These are phyloP conservation scores for Lepidotrigona ventralis DNA, from an alignment of 1,140 invertebrate genomes.

Conservation along the genomic window DNA sequence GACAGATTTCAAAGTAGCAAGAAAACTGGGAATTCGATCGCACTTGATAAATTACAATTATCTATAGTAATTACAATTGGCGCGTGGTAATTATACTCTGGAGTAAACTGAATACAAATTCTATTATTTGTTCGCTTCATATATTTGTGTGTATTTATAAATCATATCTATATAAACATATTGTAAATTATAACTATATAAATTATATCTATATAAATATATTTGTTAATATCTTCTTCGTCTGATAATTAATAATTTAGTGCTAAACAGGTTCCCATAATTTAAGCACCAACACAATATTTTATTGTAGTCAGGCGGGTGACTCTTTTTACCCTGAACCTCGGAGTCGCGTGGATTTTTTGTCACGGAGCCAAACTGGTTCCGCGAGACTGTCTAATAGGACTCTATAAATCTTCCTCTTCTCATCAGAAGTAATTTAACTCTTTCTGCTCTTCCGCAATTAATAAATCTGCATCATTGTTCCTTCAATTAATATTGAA, in stretches of 20 bases:
- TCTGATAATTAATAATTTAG: slow-evolving; percentile 11
- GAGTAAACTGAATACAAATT: neutral
- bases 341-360: neutral
- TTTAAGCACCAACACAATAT: neutral
- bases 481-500: neutral
- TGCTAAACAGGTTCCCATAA: neutral
- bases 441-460: slow-evolving; percentile 1
- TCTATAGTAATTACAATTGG: neutral
- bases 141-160: no score
- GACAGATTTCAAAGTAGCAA: neutral
- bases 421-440: slow-evolving; percentile 13
- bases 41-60: neutral
- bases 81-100: neutral
- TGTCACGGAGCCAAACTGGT: slow-evolving; percentile 17
- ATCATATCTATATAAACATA: no score
- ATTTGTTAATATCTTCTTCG: neutral
- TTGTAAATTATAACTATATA: no score
- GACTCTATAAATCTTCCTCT: slow-evolving; percentile 15
- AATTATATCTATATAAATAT: no score
- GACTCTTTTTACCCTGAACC: neutral
- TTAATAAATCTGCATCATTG: neutral
- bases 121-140: neutral
- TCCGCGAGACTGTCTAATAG: slow-evolving; percentile 12
- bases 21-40: neutral
- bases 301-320: neutral